Evolutionary conservation across 2,888 invertebrate genomes (phyloP), one percentile per base, ranked within the genome.

Genomic region (Drosophila meridiana): DNA sequence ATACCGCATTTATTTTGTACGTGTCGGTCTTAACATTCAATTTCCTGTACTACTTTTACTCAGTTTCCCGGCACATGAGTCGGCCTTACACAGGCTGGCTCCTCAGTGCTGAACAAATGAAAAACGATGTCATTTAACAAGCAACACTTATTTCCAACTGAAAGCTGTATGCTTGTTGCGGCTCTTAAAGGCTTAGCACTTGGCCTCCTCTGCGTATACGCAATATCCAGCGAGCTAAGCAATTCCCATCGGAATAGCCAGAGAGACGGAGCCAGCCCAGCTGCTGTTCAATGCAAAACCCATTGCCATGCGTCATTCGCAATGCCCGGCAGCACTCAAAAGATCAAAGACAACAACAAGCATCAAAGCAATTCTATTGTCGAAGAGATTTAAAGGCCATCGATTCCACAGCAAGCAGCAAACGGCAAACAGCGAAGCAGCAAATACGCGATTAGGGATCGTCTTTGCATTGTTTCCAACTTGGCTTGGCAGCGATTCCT

Each of bases 391-490:
- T 57, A 55, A 60, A 69, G 73, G 38, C 63, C 72, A 47, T 55
- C 66, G 78, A 69, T 69, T 58, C 67, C 28, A 6, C 34, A 36
- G 40, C 47, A 60, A 59, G 20, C 59, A 50, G 64, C 76, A 83
- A 87, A 3, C 48, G 30, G 30, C 30, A 48, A 48, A 4, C 26
- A 28, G 45, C 47, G 60, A 59, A 34, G n/a, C 59, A 48, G 69
- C 78, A 83, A 87, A 89, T 87, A 79, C 77, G 79, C 87, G 82
- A 87, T 82, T 76, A 76, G 84, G 89, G 84, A 89, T 89, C 87
- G 73, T 63, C 78, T 61, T 47, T 52, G 75, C 69, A 66, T 72
- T 80, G 78, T 74, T 47, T 53, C 52, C 60, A 63, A 40, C 30
- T n/a, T 11, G 4, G 9, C 28, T 34, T 8, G 20, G 38, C 55